Base-by-base conservation (phyloP, 1,140 invertebrate genomes). In the Tetramorium alpestre region DNA sequence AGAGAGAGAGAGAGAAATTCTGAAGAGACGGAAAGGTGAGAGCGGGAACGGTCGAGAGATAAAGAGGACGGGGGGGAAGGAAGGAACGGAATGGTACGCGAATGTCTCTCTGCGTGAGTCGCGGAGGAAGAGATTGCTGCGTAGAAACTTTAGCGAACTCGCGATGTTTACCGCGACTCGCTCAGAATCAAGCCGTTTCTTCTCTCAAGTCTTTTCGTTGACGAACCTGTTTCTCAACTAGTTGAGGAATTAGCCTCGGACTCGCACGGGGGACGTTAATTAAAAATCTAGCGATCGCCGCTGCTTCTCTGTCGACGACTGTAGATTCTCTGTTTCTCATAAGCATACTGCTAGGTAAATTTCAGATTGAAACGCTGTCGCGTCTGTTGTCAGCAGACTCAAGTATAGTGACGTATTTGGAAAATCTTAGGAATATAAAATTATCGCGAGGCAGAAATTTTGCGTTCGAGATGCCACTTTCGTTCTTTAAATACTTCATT, bases 151-250 rank as follows among this genome's bases (percentile, higher is more conserved):
- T 1, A 47, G 13, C 51, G 25, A 88, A 89, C 89, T 91, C 80
- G 54, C 85, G 90, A 92, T 92, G 91, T 92, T 92, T 92, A 92
- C 88, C 91, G 86, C 89, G 85, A 86, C 87, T 85, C 76, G 67
- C 44, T 64, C 87, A 38, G 73, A 88, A 90, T 87, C 80, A 73
- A 88, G 72, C 51, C n/a, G 54, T 77, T 38, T 73, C 38, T 67
- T 73, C 49, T 51, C 54, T 28, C 41, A 56, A 51, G 22, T 22
- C 22, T 22, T 22, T 22, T 22, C 56, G 41, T 69, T 33, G 28
- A 58, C 64, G 18, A 78, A n/a, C 62, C 87, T 88, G 82, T 91
- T 88, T 87, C 82, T 87, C 86, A 91, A 91, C 88, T 91, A 62
- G 86, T 82, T 88, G 70, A 88, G 82, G 87, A 90, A 86, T 85